Base-by-base conservation (phyloP, 2,113 vertebrate genomes). In the Salvelinus namaycush region DNA sequence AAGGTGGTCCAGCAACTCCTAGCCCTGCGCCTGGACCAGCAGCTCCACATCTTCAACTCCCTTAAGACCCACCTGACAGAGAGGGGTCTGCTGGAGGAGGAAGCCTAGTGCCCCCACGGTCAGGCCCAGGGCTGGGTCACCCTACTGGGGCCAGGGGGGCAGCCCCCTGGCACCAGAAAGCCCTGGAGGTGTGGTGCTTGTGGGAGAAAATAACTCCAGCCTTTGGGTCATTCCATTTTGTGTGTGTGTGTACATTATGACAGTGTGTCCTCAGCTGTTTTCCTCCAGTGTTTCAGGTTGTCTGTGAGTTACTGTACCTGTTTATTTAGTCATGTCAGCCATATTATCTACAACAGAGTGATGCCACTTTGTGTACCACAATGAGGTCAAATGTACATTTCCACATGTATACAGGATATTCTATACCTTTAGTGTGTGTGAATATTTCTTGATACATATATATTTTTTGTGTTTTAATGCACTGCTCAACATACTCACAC, bases 1-100 rank as follows among this genome's bases (percentile, higher is more conserved):
- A 99, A 97, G 79, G 94, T 99, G 83, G 95, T 99, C 86, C 97
- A 99, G 88, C 98, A 99, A 94, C 95, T 99, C 76, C 87, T 99
- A 81, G 97, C 97, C 26, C 86, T 99, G 78, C 92, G 97, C 29
- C 93, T 92, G 0, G 98, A 99, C 39, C 98, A 99, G 89, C 98
- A 99, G 93, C 94, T 99, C 8, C 91, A 96, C 92, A 97, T 99
- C 88, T 99, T 98, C 92, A 97, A 96, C 93, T 96, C 95, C 0
- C 93, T 99, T 8, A 98, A 94, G 88, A 87, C 95, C 4, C 97
- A 98, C 85, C 95, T 99, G 72, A 91, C 84, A 0, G 97, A 99
- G 88, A 96, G 92, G 83, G 98, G 97, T 2, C 49, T 99, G 81
- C 79, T 99, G 9, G 95, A 97, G 90, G 94, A 94, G 72, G 77